Evolutionary conservation across 2,797 vertebrate genomes (phyloP).

Genomic region (Podarcis siculus): DNA sequence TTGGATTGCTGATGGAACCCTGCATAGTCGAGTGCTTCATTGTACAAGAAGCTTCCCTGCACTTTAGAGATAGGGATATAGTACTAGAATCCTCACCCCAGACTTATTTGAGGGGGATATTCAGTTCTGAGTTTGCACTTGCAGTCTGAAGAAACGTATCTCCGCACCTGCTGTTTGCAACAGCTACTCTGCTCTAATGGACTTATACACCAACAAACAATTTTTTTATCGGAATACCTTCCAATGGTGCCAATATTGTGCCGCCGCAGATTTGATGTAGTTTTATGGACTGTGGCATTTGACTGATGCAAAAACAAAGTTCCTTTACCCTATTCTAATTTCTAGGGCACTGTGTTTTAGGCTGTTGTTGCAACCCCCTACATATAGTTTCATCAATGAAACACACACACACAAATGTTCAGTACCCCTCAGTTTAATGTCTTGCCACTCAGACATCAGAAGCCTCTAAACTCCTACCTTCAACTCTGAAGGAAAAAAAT

Average conservation of each 20-base stretch:
- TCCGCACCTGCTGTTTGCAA: neutral
- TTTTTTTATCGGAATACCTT: neutral
- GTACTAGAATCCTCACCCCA: neutral
- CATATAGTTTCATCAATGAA: neutral
- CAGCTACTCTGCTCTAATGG: neutral
- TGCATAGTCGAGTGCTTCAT: neutral
- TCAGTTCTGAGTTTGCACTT: neutral
- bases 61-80: neutral
- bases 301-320: neutral
- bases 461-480: neutral
- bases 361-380: neutral
- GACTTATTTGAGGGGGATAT: neutral
- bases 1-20: neutral
- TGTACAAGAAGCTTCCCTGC: neutral
- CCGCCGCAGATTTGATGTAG: neutral
- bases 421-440: neutral
- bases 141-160: neutral
- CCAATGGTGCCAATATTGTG: too few relatives aligned
- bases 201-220: neutral
- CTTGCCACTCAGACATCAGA: neutral
- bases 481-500: neutral
- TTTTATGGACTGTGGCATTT: neutral
- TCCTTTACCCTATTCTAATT: neutral
- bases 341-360: neutral
- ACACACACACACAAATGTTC: neutral